phyloP scores from a whole-genome alignment of 2,113 vertebrate species.

The Protobothrops mucrosquamatus region DNA sequence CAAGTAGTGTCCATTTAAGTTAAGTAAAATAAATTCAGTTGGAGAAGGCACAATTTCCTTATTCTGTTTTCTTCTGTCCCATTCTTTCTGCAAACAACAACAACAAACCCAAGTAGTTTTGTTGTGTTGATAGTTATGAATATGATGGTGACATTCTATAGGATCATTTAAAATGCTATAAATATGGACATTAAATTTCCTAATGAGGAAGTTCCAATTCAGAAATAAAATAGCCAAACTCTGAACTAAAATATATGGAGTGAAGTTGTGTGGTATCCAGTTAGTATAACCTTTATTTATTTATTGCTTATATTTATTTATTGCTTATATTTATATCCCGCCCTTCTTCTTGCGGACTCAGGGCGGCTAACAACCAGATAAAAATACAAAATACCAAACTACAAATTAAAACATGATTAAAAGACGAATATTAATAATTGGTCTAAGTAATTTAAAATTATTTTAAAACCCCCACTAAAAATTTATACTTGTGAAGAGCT shows the following conservation, averaged over 20 bases:
- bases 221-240: neutral
- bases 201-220: neutral
- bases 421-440: too few relatives aligned
- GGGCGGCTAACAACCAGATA: too few relatives aligned
- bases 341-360: too few relatives aligned
- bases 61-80: neutral
- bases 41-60: neutral
- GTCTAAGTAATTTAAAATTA: too few relatives aligned
- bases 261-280: neutral
- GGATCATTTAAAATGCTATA: neutral
- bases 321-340: too few relatives aligned
- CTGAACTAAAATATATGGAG: neutral
- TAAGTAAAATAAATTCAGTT: neutral
- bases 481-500: neutral
- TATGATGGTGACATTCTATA: neutral
- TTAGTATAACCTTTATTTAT: neutral
- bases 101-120: neutral
- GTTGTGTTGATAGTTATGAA: neutral
- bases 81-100: neutral
- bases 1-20: neutral
- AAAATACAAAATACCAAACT: too few relatives aligned
- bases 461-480: too few relatives aligned
- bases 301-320: too few relatives aligned
- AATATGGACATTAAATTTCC: neutral
- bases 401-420: too few relatives aligned